These are phyloP conservation scores for Corydoras maculifer DNA, from an alignment of 2,113 vertebrate genomes.

Conservation along the genomic window DNA sequence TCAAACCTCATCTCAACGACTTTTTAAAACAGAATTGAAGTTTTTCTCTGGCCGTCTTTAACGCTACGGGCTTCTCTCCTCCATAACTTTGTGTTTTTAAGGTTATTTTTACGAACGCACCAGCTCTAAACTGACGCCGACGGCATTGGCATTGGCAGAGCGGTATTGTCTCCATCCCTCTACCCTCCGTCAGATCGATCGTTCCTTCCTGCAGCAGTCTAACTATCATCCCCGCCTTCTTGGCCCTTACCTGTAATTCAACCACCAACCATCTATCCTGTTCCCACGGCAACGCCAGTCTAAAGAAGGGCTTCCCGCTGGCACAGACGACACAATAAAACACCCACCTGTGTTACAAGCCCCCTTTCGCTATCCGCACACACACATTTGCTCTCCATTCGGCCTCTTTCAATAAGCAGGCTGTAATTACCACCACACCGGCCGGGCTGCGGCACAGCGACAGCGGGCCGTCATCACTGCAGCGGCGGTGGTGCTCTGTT, in stretches of 20 bases:
- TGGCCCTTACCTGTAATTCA: constrained; percentile 41
- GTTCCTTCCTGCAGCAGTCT: constrained; percentile 30
- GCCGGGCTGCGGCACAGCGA: constrained; percentile 33
- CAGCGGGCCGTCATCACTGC: constrained; percentile 41
- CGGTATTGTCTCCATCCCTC: constrained; percentile 20
- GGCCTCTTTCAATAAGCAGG: constrained; percentile 45
- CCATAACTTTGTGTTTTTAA: not conserved
- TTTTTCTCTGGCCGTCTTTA: too few species aligned
- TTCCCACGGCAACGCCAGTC: constrained; percentile 47
- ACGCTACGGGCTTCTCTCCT: not conserved
- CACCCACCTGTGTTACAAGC: constrained; percentile 44
- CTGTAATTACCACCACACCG: constrained; percentile 57
- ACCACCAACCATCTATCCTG: constrained; percentile 34
- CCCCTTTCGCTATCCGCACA: constrained; percentile 18
- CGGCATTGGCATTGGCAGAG: constrained; percentile 13
- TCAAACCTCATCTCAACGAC: too few species aligned
- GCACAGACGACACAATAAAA: constrained; percentile 50
- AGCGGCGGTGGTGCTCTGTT: constrained; percentile 16
- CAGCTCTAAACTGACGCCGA: not conserved
- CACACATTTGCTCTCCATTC: constrained; percentile 24
- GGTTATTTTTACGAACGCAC: constrained; percentile 1
- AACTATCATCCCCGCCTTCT: constrained; percentile 2
- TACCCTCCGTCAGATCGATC: constrained; percentile 27
- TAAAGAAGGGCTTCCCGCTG: constrained; percentile 39
- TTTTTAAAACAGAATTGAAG: too few species aligned